phyloP scores from a whole-genome alignment of 2,797 vertebrate species.

The Prionace glauca region DNA sequence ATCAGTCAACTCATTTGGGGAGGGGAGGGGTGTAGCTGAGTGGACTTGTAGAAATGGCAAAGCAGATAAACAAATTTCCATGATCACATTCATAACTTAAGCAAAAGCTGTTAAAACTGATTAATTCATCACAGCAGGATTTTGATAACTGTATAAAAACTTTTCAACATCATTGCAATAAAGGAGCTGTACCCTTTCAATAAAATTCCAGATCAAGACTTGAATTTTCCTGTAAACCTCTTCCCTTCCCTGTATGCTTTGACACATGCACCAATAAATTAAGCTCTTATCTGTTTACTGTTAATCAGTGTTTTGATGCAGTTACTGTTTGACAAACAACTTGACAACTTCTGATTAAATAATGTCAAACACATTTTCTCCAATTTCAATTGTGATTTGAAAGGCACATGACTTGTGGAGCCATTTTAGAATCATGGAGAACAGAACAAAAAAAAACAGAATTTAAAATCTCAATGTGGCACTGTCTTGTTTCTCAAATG shows the following conservation, averaged over 20 bases:
- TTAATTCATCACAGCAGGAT: not conserved
- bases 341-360: not conserved
- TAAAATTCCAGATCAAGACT: not conserved
- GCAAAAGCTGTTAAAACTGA: not conserved
- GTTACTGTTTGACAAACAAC: not conserved
- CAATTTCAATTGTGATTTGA: not conserved
- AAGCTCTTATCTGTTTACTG: not conserved
- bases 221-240: not conserved
- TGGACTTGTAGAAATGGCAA: not conserved
- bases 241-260: not conserved
- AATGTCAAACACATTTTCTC: not conserved
- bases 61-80: not conserved
- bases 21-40: too few relatives aligned
- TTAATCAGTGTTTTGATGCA: not conserved
- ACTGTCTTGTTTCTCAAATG: not conserved
- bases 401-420: not conserved
- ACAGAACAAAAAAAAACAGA: not conserved
- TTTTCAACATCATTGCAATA: not conserved
- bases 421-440: not conserved
- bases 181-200: not conserved
- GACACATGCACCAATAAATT: not conserved
- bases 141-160: not conserved
- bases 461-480: not conserved
- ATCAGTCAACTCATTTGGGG: constrained; percentile 17
- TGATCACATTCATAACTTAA: not conserved